Conservation (phyloP, 2,797 vertebrate species). For the Glyptemys insculpta region DNA sequence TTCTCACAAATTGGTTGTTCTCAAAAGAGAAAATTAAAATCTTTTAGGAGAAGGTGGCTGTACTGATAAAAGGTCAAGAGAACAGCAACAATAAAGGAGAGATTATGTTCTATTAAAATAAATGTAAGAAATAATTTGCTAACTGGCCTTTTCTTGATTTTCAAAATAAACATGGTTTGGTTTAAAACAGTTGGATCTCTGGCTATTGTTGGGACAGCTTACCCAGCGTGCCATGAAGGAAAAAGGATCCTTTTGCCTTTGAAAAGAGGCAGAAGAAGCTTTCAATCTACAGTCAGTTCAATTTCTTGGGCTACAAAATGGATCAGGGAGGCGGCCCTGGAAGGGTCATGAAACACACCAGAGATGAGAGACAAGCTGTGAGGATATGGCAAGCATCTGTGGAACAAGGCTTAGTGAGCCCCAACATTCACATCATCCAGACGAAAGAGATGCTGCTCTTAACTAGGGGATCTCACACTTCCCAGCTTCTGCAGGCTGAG, state of each 20-base stretch:
- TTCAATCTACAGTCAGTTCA: neutral
- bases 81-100: neutral
- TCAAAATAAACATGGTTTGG: neutral
- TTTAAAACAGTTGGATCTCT: neutral
- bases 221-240: neutral
- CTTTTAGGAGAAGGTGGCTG: neutral
- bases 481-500: neutral
- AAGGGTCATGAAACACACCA: neutral
- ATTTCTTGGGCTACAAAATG: neutral
- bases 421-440: neutral
- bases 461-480: neutral
- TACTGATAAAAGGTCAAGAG: neutral
- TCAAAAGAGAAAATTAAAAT: neutral
- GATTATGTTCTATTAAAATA: neutral
- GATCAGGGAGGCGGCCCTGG: neutral
- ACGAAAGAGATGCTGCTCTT: neutral
- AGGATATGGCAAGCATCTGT: neutral
- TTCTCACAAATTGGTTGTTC: constrained; percentile 10
- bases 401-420: neutral
- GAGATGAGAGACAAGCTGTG: neutral
- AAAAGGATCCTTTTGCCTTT: neutral
- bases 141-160: neutral
- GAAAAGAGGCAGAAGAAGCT: neutral
- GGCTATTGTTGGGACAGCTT: neutral
- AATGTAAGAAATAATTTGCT: neutral